Evolutionary conservation across 2,113 vertebrate genomes (phyloP), one percentile per base, ranked within the genome.

Genomic region (Dicentrarchus labrax): DNA sequence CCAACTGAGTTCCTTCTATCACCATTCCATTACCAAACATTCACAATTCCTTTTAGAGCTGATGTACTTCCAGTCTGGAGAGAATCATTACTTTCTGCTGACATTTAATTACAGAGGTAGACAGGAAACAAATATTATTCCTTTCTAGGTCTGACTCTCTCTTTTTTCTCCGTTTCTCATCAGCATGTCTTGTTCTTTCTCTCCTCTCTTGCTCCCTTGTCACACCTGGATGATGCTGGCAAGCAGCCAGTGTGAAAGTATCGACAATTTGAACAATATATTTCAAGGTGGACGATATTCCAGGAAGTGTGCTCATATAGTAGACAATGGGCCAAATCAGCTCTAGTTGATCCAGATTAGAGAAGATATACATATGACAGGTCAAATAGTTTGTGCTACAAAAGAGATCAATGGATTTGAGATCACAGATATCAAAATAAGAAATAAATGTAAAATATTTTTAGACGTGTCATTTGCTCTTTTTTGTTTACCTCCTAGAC

Each of bases 61-160:
- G 17, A 76, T 70, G 59, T 45, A 45, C 61, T 76, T 69, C 21
- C 56, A 48, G 59, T 41, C 43, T 83, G 56, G n/a, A 61, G 48
- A 71, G 47, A 75, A 53, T 71, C 76, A 54, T 85, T 16, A 86
- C 62, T 85, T 19, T 85, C 62, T 56, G 67, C 62, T 81, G 78
- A 67, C 72, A 86, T 41, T 71, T 72, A 41, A 80, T 78, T 72
- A 81, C 16, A 83, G 24, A 50, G 45, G 68, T 36, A 83, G 53
- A 73, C 53, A 51, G 21, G 30, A 67, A 16, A 66, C 72, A 53
- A 53, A 53, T n/a, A n/a, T n/a, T n/a, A n/a, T n/a, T n/a, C n/a
- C n/a, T n/a, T n/a, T n/a, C n/a, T n/a, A n/a, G n/a, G n/a, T n/a
- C n/a, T n/a, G n/a, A n/a, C n/a, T n/a, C n/a, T n/a, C n/a, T n/a